These are phyloP conservation scores for Papilio demoleus DNA, from an alignment of 2,888 invertebrate genomes.

Conservation along the genomic window DNA sequence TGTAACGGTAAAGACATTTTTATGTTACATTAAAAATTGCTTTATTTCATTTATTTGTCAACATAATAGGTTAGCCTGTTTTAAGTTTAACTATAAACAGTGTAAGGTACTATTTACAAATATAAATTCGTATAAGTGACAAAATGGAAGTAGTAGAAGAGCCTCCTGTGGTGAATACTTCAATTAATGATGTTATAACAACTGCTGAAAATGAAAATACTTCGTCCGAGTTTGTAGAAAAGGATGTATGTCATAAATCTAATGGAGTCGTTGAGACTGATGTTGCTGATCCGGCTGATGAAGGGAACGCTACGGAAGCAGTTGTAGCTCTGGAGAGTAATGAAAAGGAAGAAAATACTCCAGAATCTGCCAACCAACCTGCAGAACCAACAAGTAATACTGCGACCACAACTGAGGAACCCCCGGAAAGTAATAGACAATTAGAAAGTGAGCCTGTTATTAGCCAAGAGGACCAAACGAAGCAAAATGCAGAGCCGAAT, in stretches of 20 bases:
- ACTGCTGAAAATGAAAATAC: slow-evolving; percentile 52
- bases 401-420: background rate
- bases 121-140: slow-evolving; percentile 18
- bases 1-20: slow-evolving; percentile 32
- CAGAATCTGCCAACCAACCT: too few relatives aligned
- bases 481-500: slow-evolving; percentile 33
- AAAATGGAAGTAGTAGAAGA: slow-evolving; percentile 61
- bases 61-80: slow-evolving; percentile 55
- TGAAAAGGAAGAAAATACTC: slow-evolving; percentile 24
- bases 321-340: slow-evolving; percentile 15
- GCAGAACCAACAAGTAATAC: background rate
- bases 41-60: slow-evolving; percentile 59
- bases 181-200: slow-evolving; percentile 57
- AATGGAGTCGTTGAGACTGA: slow-evolving; percentile 65
- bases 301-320: slow-evolving; percentile 26
- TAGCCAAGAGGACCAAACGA: slow-evolving; percentile 33
- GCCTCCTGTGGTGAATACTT: slow-evolving; percentile 52
- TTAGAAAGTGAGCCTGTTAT: slow-evolving; percentile 31
- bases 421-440: slow-evolving; percentile 44
- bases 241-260: slow-evolving; percentile 66
- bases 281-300: slow-evolving; percentile 18
- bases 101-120: slow-evolving; percentile 39
- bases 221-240: slow-evolving; percentile 51
- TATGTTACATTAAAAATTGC: slow-evolving; percentile 43
- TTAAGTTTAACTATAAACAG: slow-evolving; percentile 45